Evolutionary conservation across 2,797 vertebrate species (phyloP), one percentile per base, ranked within the genome.

Genomic region (Danio choprae): DNA sequence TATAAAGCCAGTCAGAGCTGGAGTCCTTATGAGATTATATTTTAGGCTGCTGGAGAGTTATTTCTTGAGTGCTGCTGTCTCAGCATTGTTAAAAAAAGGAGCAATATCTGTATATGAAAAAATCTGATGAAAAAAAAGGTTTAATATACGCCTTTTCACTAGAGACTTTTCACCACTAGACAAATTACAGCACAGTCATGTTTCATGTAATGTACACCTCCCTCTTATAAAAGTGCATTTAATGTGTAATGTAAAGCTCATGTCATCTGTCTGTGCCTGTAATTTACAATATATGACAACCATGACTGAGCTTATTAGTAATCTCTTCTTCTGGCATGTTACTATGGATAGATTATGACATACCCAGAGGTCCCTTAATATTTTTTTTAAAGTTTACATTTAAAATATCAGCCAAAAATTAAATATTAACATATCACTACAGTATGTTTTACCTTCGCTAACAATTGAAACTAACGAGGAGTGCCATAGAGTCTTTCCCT

Each of bases 251-350:
- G 12, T 73, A 44, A 20, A 72, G 7, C 20, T 29, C 13, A 73
- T 58, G 53, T 58, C 5, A 59, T 72, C 7, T 46, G 40, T 16
- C 12, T 58, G 29, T 87, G 84, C 77, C 51, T 79, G n/a, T 77
- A 38, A 9, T 77, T n/a, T 83, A 82, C 75, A 75, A 76, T 85
- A 74, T 71, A 82, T 59, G 81, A 69, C 63, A 74, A 48, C 38
- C 53, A 74, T 38, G 38, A 76, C 87, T 83, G 76, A 82, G 87
- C 81, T 81, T 59, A 20, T 51, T 38, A 36, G 59, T 74, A 29
- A 29, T 29, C 29, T 29, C 29, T 29, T 29, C 29, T 29, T 29
- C 29, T 29, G 29, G 29, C 29, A 29, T 29, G 29, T 29, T 29
- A 29, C 3, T 1, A 3, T 29, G 29, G 3, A 29, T 29, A 29